Evolutionary conservation across 2,797 vertebrate genomes (phyloP).

Genomic region (Acipenser transmontanus): DNA sequence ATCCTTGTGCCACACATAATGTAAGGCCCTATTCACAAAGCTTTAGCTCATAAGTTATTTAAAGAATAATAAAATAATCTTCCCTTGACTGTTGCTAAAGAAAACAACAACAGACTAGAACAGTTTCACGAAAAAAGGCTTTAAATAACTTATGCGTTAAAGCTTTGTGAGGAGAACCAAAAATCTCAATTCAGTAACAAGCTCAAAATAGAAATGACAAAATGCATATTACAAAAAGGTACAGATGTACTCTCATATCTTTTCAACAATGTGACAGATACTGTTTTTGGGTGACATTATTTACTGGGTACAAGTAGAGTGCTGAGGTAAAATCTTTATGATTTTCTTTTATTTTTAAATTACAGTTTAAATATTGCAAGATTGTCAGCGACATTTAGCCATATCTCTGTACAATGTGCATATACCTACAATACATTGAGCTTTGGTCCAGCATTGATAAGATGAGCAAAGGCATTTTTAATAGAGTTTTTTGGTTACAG

Average conservation of each 20-base stretch:
- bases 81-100: too few relatives aligned
- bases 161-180: too few relatives aligned
- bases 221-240: conserved; percentile 70
- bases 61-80: too few relatives aligned
- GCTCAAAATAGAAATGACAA: conserved; percentile 33
- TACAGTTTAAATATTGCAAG: conserved; percentile 81
- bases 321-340: conserved; percentile 85
- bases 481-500: conserved; percentile 83
- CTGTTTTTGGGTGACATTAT: conserved; percentile 49
- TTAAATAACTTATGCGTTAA: too few relatives aligned
- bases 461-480: conserved; percentile 81
- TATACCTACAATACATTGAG: conserved; percentile 87
- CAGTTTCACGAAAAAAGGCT: too few relatives aligned
- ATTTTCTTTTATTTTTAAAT: conserved; percentile 66
- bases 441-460: conserved; percentile 98
- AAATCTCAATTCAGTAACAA: conserved; percentile 62
- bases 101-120: too few relatives aligned
- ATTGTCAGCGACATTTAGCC: conserved; percentile 98
- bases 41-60: too few relatives aligned
- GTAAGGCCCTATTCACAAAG: too few relatives aligned
- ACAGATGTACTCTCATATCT: conserved; percentile 25
- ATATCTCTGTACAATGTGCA: conserved; percentile 98
- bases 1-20: conserved; percentile 51
- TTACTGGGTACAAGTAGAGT: conserved; percentile 73
- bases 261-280: not conserved